Base-by-base conservation (phyloP, 2,888 invertebrate genomes). In the Archaeoteleia sp. region DNA sequence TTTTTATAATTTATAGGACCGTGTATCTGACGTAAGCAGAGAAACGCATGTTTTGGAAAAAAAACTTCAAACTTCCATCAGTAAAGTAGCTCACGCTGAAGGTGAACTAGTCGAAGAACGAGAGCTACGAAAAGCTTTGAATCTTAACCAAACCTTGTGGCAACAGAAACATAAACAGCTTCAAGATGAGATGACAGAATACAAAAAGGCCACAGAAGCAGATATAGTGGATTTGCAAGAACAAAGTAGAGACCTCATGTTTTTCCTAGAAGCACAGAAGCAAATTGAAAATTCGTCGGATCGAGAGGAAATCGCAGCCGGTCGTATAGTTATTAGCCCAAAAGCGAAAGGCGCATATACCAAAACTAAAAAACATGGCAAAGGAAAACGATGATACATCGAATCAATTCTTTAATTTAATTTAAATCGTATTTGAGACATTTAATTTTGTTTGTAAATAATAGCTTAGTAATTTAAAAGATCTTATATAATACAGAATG, bases 191-290 rank as follows among this genome's bases (percentile, higher is more conserved):
- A 67, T 81, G 37, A 57, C 70, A 1, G 76, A 87, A 40, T 85
- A 82, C 65, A 86, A 85, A 58, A 84, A 80, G 5, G 29, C 66
- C 3, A 88, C 88, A 71, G 88, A 89, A 45, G 77, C 86, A 32
- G 91, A 96, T 89, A 88, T 96, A n/a, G 74, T 86, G 0, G 96
- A 97, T 10, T 87, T 98, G 15, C 91, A 93, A 73, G 97, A 98
- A 76, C 97, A 99, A 87, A 88, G 98, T 2, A 89, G 95, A 30
- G 98, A 99, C 88, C 89, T 99, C 43, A 97, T 98, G 96, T 97
- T 98, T 87, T 97, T 93, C 84, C 90, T 99, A 76, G 95, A 97
- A 73, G 97, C 96, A 0, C 94, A 94, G 82, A 87, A 89, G 32
- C 88, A 89, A 74, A 89, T 90, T 37, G 87, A 87, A 70, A 87